Base-by-base conservation (phyloP, 2,888 invertebrate species). In the Rosalia funebris region DNA sequence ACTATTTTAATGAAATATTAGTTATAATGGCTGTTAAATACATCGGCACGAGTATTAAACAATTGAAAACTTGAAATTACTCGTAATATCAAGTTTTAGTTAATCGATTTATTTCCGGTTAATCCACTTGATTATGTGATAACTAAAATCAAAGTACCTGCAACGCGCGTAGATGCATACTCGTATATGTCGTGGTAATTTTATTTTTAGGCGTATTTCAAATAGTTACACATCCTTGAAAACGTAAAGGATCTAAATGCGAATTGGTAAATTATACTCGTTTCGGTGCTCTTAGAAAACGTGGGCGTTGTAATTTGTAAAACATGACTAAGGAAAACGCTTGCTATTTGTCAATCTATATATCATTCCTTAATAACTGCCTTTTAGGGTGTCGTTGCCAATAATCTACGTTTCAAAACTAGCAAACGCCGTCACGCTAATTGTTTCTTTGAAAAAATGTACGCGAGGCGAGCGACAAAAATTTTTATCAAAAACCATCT, bases 281-380 rank as follows among this genome's bases (percentile, higher is more conserved):
- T 66, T 66, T 55, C 48, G 60, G 59, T 39, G 39, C 50, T 50
- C 37, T 50, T 50, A 50, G 50, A 50, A 50, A 39, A 65, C 63
- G 69, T 69, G 69, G 69, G 66, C 62, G 69, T 65, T 59, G 66
- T 65, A 69, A 70, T 65, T 66, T 68, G 68, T 66, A 56, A 62
- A 65, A 60, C 68, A 68, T 68, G 68, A 65, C 63, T 65, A 54
- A 52, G 62, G 59, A 66, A 69, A 70, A 57, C 53, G 56, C 68
- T 65, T 57, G 65, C 63, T 68, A 68, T 70, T 66, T 68, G 68
- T 70, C 70, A 68, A 68, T 70, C 60, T 70, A 65, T 69, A 66
- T 69, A 64, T 69, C 62, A 66, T 60, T 62, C 59, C 39, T 54
- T 67, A 69, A 68, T 65, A 68, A 68, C 59, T 68, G 65, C 66